Conservation (phyloP, 2,113 vertebrate species). For the Phrynosoma platyrhinos region DNA sequence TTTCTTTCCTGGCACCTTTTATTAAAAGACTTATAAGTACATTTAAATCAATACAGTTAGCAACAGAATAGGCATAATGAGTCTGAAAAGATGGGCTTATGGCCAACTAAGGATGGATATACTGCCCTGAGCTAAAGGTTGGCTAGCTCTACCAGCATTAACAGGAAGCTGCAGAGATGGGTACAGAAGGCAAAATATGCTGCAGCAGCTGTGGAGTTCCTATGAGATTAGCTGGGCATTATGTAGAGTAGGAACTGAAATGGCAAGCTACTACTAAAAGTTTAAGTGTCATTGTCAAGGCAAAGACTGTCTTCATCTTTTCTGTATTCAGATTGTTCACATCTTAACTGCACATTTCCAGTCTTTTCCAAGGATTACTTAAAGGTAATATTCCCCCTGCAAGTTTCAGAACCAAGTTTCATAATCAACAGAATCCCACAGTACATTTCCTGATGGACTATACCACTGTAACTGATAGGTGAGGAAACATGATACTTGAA, state of each 20-base stretch:
- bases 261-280: constrained; percentile 39
- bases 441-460: not conserved
- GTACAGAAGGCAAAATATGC: constrained; percentile 10
- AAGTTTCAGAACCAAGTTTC: not conserved
- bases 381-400: not conserved
- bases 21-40: constrained; percentile 49
- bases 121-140: constrained; percentile 48
- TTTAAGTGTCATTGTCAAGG: constrained; percentile 29
- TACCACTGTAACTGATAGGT: not conserved
- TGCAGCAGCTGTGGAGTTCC: constrained; percentile 26
- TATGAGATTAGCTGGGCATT: constrained; percentile 23
- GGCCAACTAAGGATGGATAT: constrained; percentile 66
- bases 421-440: not conserved
- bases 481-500: not conserved
- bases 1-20: constrained; percentile 72
- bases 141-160: constrained; percentile 44
- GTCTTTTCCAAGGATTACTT: not conserved
- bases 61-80: constrained; percentile 46
- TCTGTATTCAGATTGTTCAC: not conserved
- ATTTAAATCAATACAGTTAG: constrained; percentile 59
- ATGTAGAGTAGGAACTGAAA: constrained; percentile 39
- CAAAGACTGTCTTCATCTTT: not conserved
- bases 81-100: constrained; percentile 58
- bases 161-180: constrained; percentile 27
- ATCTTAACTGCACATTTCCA: not conserved